A percentile compares a stretch with the other conserved stretches of the same genome.
phyloP scores from a whole-genome alignment of 1,140 invertebrate species.

The Goniozus legneri region DNA sequence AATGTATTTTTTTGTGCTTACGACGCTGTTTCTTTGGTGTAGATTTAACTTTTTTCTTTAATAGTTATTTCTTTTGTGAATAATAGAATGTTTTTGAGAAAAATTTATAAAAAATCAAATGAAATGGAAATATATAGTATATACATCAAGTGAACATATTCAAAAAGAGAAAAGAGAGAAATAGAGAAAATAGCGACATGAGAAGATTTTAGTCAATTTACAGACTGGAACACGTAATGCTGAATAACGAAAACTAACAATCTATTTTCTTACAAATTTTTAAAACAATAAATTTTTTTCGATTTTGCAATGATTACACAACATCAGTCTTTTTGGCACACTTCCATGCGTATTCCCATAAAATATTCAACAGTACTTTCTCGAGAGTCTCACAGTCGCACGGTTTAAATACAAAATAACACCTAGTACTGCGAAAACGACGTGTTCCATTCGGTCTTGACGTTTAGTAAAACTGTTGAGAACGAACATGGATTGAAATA shows the following conservation, averaged over 20 bases:
- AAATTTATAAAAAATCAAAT: too few species aligned
- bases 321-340: not conserved
- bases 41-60: conserved; percentile 9
- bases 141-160: too few species aligned
- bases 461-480: too few species aligned
- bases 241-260: too few species aligned
- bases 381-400: not conserved
- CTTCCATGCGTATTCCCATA: not conserved
- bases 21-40: conserved; percentile 4
- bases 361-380: not conserved
- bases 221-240: too few species aligned
- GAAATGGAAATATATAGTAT: too few species aligned
- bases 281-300: too few species aligned
- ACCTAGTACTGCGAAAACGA: too few species aligned
- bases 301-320: not conserved
- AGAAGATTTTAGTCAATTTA: too few species aligned
- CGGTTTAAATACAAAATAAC: not conserved
- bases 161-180: conserved; percentile 14
- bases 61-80: conserved; percentile 13
- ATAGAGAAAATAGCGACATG: conserved; percentile 9
- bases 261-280: too few species aligned
- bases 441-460: too few species aligned
- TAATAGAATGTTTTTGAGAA: conserved; percentile 7
- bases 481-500: too few species aligned
- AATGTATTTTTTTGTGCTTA: conserved; percentile 15